Evolutionary conservation across 1,140 invertebrate species (phyloP).

Genomic region (Neodiprion fabricii): DNA sequence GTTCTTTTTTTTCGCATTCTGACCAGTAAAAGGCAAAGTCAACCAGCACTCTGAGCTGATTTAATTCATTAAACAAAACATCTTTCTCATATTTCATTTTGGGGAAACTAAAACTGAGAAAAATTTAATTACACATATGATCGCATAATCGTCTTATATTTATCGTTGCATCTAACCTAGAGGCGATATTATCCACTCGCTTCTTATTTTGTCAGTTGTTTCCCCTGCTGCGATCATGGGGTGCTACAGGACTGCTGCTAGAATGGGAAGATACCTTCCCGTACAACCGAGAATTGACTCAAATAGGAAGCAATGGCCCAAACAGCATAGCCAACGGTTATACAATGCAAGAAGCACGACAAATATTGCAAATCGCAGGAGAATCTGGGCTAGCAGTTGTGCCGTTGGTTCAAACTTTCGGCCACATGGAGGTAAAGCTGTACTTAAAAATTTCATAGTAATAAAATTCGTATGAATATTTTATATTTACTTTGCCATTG

Average conservation of each 20-base stretch:
- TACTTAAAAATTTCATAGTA: background rate
- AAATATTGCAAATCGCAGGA: constrained; percentile 67
- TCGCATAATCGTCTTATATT: no score
- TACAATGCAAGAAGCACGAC: constrained; percentile 65
- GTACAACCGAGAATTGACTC: constrained; percentile 71
- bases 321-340: constrained; percentile 69
- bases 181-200: background rate
- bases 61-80: no score
- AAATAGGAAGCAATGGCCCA: constrained; percentile 67
- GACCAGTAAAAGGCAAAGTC: no score
- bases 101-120: no score
- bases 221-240: constrained; percentile 68
- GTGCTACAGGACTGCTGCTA: constrained; percentile 82
- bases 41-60: no score
- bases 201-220: constrained; percentile 61
- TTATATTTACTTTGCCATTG: no score
- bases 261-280: constrained; percentile 97
- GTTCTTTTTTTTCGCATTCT: background rate
- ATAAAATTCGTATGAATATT: background rate
- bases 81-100: no score
- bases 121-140: no score
- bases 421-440: constrained; percentile 78
- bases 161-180: no score
- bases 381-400: constrained; percentile 79
- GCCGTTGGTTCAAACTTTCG: constrained; percentile 95